These are phyloP conservation scores for Pentalonia nigronervosa DNA, from an alignment of 1,140 invertebrate species.

Conservation along the genomic window DNA sequence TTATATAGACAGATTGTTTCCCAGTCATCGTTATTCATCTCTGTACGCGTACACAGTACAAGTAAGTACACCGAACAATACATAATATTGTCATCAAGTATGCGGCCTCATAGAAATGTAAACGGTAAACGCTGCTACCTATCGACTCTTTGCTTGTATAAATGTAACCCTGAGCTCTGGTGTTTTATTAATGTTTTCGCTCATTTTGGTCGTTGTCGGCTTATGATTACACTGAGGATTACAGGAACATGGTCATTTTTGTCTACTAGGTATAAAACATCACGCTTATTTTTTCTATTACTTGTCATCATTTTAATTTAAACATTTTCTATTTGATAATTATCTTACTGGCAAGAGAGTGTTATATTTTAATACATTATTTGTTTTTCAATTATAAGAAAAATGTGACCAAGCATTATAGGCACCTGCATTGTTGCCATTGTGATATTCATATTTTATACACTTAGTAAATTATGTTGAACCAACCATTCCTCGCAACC, in stretches of 20 bases:
- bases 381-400: too few relatives aligned
- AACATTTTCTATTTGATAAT: neutral
- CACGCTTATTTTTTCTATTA: neutral
- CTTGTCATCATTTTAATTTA: neutral
- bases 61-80: neutral
- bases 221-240: neutral
- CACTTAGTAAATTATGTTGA: neutral
- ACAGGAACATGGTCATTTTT: neutral
- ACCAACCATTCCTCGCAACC: neutral
- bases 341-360: neutral
- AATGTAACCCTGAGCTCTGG: too few relatives aligned
- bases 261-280: neutral
- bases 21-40: neutral
- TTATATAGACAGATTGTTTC: neutral
- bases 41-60: neutral
- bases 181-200: neutral
- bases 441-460: neutral
- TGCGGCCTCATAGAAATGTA: too few relatives aligned
- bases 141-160: too few relatives aligned
- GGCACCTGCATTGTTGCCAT: neutral
- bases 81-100: too few relatives aligned
- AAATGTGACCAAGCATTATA: too few relatives aligned
- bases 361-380: neutral
- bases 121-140: too few relatives aligned
- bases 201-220: neutral